Base-by-base conservation (phyloP, 2,113 vertebrate species). In the Glaucomys volans region DNA sequence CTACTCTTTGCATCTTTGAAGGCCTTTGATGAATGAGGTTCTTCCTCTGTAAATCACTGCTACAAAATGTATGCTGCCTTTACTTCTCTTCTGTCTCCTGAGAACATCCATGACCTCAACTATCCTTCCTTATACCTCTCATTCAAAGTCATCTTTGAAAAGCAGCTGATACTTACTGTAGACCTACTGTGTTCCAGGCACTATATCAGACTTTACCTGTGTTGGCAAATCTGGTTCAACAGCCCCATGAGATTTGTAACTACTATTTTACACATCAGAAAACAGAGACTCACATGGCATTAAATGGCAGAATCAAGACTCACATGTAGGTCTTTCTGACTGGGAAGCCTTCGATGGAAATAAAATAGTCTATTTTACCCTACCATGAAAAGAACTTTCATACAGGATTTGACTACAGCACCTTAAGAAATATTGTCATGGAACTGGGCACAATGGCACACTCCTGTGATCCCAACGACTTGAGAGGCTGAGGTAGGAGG, bases 1-100 rank as follows among this genome's bases (percentile, higher is more conserved):
- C 50, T 82, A 50, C 86, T 96, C 94, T 95, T 62, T 91, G 44
- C 87, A 42, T 92, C 85, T 95, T 72, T 52, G 64, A 82, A 90
- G 92, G 75, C 64, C 90, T 80, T 95, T 69, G n/a, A 83, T 5
- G 0, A 93, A n/a, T 71, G 71, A 32, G 81, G 37, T 84, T 54
- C 86, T 92, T 94, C 74, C 91, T 69, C 17, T 17, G 66, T 57
- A 57, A 17, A 32, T 57, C 13, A 0, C 92, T 66, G 50, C 84
- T 72, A 69, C 74, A 72, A 44, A 85, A 69, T 87, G 35, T 35
- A 12, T 57, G 54, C 90, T 62, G 54, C 90, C 92, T 80, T 40
- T 40, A 54, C 96, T 71, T 74, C 80, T 71, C 44, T 90, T 82
- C 90, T 75, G 35, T 42, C 64, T 90, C 54, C n/a, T 24, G 16